Percentiles rank a stretch among this genome's conserved stretches.
Evolutionary conservation across 2,888 invertebrate genomes (phyloP).

Genomic region (Ischnus inquisitorius): DNA sequence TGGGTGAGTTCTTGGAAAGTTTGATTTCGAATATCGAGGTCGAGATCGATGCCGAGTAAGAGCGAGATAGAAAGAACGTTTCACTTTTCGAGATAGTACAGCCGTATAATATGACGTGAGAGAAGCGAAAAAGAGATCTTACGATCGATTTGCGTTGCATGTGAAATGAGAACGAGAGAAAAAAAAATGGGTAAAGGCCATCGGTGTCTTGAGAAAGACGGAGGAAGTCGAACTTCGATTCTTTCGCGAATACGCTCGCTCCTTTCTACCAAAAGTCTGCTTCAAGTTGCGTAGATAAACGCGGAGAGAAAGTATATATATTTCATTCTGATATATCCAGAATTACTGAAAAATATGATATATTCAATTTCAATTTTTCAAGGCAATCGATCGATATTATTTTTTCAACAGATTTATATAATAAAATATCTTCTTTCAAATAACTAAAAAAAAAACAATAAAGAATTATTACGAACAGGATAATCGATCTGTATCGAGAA

Average conservation of each 20-base stretch:
- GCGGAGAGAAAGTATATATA: not conserved
- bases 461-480: too few relatives aligned
- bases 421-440: too few relatives aligned
- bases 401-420: too few relatives aligned
- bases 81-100: conserved; percentile 62
- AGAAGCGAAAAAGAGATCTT: conserved; percentile 51
- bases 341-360: too few relatives aligned
- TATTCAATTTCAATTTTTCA: too few relatives aligned
- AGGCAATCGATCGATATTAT: too few relatives aligned
- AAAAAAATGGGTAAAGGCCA: conserved; percentile 59
- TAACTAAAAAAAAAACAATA: not conserved
- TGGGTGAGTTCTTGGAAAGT: conserved; percentile 67
- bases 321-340: too few relatives aligned
- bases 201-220: conserved; percentile 40
- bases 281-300: not conserved
- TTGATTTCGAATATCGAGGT: conserved; percentile 70
- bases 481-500: not conserved
- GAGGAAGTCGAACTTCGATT: not conserved
- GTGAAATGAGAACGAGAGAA: conserved; percentile 45
- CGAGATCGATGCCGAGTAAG: conserved; percentile 54
- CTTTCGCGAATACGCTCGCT: conserved; percentile 6
- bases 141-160: conserved; percentile 50
- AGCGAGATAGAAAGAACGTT: conserved; percentile 59
- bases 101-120: conserved; percentile 12
- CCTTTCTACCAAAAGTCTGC: not conserved